Base-by-base conservation (phyloP, 2,113 vertebrate species). In the Seriola dumerili region DNA sequence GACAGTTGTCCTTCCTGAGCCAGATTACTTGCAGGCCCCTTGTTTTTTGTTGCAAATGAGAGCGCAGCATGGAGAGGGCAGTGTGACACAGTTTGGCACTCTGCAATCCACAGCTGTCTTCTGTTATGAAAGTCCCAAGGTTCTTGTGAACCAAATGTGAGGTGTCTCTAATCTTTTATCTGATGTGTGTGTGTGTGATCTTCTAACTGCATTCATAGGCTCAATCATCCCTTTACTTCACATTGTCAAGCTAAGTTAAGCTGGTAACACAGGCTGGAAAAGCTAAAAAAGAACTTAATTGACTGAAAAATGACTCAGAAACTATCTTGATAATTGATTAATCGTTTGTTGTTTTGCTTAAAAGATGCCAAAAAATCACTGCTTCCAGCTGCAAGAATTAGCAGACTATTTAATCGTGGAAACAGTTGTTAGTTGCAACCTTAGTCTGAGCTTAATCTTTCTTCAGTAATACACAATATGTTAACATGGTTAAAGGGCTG, bases 1-100 rank as follows among this genome's bases (percentile, higher is more conserved):
- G 32, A 50, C 14, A 10, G 58, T 63, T n/a, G 57, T 69, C 72
- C 50, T 55, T 29, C 32, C 67, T 44, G 40, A 59, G 73, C 3
- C 5, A 32, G 72, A 85, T 82, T 83, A 81, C 44, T 64, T 52
- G 61, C 42, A 68, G 67, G 32, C 44, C n/a, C 19, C 10, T 69
- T 66, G 64, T n/a, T 72, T 59, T 29, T 65, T 44, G 73, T 66
- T 65, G 42, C 16, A 68, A 42, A 59, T 59, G 34, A 13, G 57
- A 59, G 11, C 54, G 11, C 54, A 68, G 69, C 3, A 13, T 21
- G 25, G 8, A 38, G 72, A 86, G 63, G 70, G 59, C 69, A 75
- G 46, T 6, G 25, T 63, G 72, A 87, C 81, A 71, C 48, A 38
- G 80, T 54, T 42, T 71, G 58, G 16, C 42, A 14, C 66, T 58